A percentile compares a stretch with the other conserved stretches of the same genome.
Conservation (phyloP, 2,797 vertebrate species). For the Sebastes matsubarae region DNA sequence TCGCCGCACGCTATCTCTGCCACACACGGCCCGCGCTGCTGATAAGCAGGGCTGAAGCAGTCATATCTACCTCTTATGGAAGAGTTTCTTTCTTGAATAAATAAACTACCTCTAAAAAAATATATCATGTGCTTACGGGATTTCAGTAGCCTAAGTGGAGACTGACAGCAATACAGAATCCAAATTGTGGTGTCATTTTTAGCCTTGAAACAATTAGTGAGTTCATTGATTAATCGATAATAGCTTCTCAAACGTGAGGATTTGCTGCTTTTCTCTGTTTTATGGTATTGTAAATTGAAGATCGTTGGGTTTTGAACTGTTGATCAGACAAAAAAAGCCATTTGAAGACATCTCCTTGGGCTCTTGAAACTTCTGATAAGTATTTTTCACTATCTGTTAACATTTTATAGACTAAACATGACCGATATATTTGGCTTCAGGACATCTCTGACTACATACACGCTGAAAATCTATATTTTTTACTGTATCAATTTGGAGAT, state of each 20-base stretch:
- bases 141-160: neutral
- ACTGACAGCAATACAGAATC: neutral
- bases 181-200: neutral
- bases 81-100: slow-evolving; percentile 58
- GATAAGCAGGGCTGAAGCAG: slow-evolving; percentile 59
- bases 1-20: slow-evolving; percentile 58
- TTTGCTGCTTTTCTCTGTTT: neutral
- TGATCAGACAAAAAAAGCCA: neutral
- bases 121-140: neutral
- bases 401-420: neutral
- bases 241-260: neutral
- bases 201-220: neutral
- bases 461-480: neutral
- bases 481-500: neutral
- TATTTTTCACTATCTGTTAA: neutral
- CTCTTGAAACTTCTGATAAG: neutral
- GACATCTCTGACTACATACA: no score
- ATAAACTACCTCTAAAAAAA: slow-evolving; percentile 45
- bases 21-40: slow-evolving; percentile 43
- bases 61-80: slow-evolving; percentile 50
- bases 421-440: neutral
- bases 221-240: neutral
- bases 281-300: neutral
- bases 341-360: neutral
- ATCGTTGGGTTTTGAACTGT: neutral